phyloP scores from a whole-genome alignment of 2,888 invertebrate genomes.

The Eucriotettix oculatus region DNA sequence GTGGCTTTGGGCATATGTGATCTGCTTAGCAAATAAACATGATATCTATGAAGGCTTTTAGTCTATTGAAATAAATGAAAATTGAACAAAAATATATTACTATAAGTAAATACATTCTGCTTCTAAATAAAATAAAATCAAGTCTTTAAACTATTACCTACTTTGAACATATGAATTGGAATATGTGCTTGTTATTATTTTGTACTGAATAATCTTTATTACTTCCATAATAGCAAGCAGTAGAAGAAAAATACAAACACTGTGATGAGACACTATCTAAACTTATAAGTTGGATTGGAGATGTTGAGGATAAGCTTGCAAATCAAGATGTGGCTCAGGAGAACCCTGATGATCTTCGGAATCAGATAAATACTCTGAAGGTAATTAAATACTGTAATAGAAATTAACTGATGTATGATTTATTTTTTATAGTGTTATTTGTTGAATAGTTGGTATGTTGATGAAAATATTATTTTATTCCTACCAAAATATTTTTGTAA shows the following conservation, averaged over 20 bases:
- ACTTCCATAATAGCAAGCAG: constrained; percentile 63
- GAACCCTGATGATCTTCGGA: constrained; percentile 67
- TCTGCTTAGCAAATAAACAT: too few relatives aligned
- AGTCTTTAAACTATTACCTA: too few relatives aligned
- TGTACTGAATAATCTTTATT: neutral
- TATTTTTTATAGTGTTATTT: neutral
- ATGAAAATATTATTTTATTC: too few relatives aligned
- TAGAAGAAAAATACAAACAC: constrained; percentile 83
- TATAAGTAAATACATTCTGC: too few relatives aligned
- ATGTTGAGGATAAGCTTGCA: constrained; percentile 68
- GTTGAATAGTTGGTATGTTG: too few relatives aligned
- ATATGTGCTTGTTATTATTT: neutral
- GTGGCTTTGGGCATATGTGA: too few relatives aligned
- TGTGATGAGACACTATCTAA: constrained; percentile 76
- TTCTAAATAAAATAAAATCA: too few relatives aligned
- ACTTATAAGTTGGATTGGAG: constrained; percentile 72
- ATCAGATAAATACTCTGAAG: constrained; percentile 79
- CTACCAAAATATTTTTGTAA: too few relatives aligned
- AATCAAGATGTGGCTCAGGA: constrained; percentile 76
- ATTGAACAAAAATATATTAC: too few relatives aligned
- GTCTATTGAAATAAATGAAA: too few relatives aligned
- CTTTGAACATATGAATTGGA: too few relatives aligned
- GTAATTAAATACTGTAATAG: constrained; percentile 26
- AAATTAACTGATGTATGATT: neutral
- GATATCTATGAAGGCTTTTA: too few relatives aligned